These are phyloP conservation scores for Scrobipalpa costella DNA, from an alignment of 2,888 invertebrate genomes.

Conservation along the genomic window DNA sequence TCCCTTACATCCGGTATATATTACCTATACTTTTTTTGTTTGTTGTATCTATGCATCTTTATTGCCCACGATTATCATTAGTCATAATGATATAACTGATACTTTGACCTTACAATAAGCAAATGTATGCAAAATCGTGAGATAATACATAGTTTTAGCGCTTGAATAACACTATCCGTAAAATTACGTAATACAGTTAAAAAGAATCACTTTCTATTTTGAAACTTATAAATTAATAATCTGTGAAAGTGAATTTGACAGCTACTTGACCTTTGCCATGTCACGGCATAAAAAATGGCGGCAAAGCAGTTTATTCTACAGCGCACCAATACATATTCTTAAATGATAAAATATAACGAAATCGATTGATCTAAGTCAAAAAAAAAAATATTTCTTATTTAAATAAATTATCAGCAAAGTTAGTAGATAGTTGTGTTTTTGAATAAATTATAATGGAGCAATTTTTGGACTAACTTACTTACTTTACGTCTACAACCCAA, in stretches of 20 bases:
- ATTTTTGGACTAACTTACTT: too few species aligned
- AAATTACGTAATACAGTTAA: conserved; percentile 1
- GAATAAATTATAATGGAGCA: too few species aligned
- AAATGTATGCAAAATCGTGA: background rate
- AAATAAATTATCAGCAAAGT: too few species aligned
- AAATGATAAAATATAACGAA: too few species aligned
- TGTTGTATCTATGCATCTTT: too few species aligned
- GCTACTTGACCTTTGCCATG: conserved; percentile 31
- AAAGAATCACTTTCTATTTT: conserved; percentile 28
- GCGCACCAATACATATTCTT: background rate
- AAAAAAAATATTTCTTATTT: too few species aligned
- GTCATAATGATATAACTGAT: background rate
- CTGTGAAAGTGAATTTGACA: conserved; percentile 30
- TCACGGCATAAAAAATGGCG: conserved; percentile 3
- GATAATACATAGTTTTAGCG: background rate
- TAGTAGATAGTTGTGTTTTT: too few species aligned
- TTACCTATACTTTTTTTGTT: too few species aligned
- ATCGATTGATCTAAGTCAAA: too few species aligned
- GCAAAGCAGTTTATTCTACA: background rate
- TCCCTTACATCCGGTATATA: too few species aligned
- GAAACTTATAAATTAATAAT: conserved; percentile 18
- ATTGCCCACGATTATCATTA: too few species aligned
- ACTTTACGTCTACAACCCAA: too few species aligned
- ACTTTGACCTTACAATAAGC: conserved; percentile 8
- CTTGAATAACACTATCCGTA: background rate